phyloP scores from a whole-genome alignment of 1,140 invertebrate species.

The Oryctes rhinoceros region DNA sequence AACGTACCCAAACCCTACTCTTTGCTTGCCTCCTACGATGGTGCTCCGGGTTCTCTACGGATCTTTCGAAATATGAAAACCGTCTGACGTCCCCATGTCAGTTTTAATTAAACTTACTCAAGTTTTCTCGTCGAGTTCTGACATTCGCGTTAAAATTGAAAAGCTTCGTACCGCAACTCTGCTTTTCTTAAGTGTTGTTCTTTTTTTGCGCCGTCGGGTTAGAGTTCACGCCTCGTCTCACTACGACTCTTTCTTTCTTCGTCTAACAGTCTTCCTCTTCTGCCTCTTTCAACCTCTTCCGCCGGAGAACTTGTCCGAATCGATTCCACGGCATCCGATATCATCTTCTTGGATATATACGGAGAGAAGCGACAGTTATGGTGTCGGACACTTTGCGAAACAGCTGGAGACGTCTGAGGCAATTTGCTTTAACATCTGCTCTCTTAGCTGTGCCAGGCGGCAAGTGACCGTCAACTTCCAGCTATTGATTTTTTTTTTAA shows the following conservation, averaged over 20 bases:
- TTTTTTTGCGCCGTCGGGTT: constrained; percentile 32
- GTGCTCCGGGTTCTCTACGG: background rate
- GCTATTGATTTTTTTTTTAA: constrained; percentile 8
- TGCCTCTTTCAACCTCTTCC: background rate
- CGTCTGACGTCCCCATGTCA: constrained; percentile 39
- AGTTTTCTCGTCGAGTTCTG: constrained; percentile 40
- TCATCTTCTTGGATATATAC: constrained; percentile 18
- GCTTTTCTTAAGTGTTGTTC: constrained; percentile 40
- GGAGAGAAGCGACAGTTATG: constrained; percentile 22
- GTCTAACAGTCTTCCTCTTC: background rate
- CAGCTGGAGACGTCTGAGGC: constrained; percentile 13
- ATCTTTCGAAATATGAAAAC: constrained; percentile 41
- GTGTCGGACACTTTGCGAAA: constrained; percentile 34
- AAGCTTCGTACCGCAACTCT: constrained; percentile 28
- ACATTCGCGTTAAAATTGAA: constrained; percentile 44
- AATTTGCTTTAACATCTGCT: constrained; percentile 35
- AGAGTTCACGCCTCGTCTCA: constrained; percentile 27
- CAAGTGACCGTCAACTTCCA: background rate
- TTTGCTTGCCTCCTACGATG: background rate
- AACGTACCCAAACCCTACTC: background rate
- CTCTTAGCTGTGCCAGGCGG: background rate
- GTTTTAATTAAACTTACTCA: constrained; percentile 44
- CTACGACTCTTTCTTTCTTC: background rate
- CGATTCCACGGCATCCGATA: constrained; percentile 7
- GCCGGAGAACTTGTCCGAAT: constrained; percentile 26